Conservation (phyloP, 2,888 invertebrate species). For the Hirtodrosophila duncani region DNA sequence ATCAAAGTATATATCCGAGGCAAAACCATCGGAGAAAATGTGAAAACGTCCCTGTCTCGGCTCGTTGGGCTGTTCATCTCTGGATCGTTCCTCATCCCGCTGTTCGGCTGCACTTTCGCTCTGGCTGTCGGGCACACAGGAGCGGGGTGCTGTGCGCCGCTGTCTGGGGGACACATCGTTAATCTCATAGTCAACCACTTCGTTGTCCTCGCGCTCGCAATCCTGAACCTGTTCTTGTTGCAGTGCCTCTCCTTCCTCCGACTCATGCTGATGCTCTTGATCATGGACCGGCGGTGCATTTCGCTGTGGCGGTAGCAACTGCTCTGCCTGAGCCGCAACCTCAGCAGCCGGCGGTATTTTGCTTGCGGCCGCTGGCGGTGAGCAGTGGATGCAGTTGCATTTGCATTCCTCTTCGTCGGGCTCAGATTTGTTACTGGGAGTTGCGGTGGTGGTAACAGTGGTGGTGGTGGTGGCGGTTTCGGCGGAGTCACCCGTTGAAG, state of each 20-base stretch:
- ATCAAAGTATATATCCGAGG: no score
- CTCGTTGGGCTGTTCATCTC: neutral
- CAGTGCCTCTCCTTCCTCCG: conserved; percentile 5
- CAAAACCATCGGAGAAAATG: no score
- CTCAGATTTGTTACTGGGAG: neutral
- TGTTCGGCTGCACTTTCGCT: neutral
- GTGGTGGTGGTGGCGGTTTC: neutral
- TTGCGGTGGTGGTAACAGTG: neutral
- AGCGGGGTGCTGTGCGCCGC: conserved; percentile 42
- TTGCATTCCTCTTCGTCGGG: neutral
- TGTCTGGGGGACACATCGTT: no score
- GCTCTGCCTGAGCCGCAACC: no score
- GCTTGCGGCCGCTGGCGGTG: no score
- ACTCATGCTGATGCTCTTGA: no score
- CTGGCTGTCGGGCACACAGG: conserved; percentile 27
- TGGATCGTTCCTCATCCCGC: neutral
- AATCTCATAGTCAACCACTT: no score
- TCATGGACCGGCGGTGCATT: no score
- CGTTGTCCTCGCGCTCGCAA: conserved; percentile 13
- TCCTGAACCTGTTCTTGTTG: conserved; percentile 25
- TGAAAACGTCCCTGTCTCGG: no score
- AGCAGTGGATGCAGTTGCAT: neutral
- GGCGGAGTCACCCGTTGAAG: conserved; percentile 28
- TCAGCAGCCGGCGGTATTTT: no score
- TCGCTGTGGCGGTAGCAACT: no score